phyloP scores from a whole-genome alignment of 2,888 invertebrate species.

The Drosophila formosana region DNA sequence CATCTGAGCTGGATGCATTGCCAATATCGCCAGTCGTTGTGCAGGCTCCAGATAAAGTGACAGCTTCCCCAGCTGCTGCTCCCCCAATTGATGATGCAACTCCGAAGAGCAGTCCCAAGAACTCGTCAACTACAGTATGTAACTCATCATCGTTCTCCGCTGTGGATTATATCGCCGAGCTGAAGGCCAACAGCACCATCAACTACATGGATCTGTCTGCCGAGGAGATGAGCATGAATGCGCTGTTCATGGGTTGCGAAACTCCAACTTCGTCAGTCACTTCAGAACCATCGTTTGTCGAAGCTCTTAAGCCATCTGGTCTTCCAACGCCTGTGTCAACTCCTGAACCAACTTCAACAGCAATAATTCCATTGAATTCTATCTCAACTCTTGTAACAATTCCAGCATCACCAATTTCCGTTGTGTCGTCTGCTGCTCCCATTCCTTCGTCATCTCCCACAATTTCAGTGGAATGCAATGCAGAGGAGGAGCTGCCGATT shows the following conservation, averaged over 20 bases:
- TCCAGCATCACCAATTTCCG: background rate
- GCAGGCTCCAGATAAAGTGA: background rate
- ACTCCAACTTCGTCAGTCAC: background rate
- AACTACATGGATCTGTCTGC: constrained; percentile 67
- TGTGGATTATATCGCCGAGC: constrained; percentile 78
- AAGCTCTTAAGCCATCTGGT: background rate
- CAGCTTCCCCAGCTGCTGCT: background rate
- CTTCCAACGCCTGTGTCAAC: background rate
- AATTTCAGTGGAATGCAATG: background rate
- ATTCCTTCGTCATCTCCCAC: background rate
- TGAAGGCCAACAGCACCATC: constrained; percentile 52
- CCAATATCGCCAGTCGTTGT: background rate
- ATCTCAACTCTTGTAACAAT: background rate
- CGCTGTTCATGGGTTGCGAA: constrained; percentile 52
- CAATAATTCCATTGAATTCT: background rate
- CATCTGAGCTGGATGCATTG: background rate
- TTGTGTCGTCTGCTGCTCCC: background rate
- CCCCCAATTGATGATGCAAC: background rate
- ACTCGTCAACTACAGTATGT: background rate
- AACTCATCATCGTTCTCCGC: constrained; percentile 59
- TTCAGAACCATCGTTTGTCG: background rate
- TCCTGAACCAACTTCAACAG: background rate
- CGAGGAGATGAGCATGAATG: constrained; percentile 76
- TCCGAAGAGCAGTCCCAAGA: background rate
- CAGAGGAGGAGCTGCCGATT: constrained; percentile 55